These are phyloP conservation scores for Melospiza georgiana DNA, from an alignment of 2,113 vertebrate genomes.

Conservation along the genomic window DNA sequence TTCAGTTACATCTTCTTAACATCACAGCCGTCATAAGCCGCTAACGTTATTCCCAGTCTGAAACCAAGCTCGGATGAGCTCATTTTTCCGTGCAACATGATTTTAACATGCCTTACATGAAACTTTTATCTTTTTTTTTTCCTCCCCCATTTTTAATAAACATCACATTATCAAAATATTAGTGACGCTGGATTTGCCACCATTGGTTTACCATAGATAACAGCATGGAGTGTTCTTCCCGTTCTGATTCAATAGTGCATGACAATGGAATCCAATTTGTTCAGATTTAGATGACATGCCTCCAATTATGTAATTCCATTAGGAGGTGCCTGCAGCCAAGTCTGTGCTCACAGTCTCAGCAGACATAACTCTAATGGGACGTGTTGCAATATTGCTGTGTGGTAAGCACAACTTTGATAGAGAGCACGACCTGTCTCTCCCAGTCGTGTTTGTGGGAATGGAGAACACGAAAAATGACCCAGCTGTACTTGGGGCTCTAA, in stretches of 20 bases:
- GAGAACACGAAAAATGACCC: constrained; percentile 60
- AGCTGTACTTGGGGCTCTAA: constrained; percentile 47
- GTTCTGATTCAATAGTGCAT: constrained; percentile 68
- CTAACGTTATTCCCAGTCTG: not conserved
- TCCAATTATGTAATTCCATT: constrained; percentile 72
- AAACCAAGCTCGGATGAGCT: not conserved
- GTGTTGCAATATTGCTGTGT: constrained; percentile 40
- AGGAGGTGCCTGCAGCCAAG: constrained; percentile 60
- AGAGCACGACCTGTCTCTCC: constrained; percentile 54
- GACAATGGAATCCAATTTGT: constrained; percentile 71
- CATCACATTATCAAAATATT: constrained; percentile 45
- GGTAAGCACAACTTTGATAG: constrained; percentile 57
- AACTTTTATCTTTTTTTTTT: not conserved
- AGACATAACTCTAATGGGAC: constrained; percentile 42
- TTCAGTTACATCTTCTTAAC: not conserved
- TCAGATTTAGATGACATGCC: constrained; percentile 70
- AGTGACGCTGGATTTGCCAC: constrained; percentile 14
- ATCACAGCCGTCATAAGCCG: not conserved
- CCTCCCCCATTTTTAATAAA: not conserved
- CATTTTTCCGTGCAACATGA: not conserved
- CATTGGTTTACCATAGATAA: constrained; percentile 52
- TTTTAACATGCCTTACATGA: not conserved
- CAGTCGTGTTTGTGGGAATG: constrained; percentile 37
- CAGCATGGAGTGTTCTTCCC: constrained; percentile 31
- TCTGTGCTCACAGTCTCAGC: constrained; percentile 51